Conservation (phyloP, 1,140 invertebrate species). For the Cryptotermes secundus region DNA sequence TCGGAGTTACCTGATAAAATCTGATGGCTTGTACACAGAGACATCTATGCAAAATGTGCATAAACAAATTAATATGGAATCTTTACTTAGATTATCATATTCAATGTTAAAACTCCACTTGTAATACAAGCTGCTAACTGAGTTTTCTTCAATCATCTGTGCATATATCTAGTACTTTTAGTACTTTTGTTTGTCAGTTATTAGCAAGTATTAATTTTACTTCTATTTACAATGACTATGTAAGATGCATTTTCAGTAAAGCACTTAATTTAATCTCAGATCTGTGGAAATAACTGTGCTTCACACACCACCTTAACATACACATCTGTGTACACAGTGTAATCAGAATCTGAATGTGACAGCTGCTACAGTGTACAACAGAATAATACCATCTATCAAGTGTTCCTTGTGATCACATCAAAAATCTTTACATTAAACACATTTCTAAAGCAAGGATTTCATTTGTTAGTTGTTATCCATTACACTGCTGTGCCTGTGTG, state of each 20-base stretch:
- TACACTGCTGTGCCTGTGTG: neutral
- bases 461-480: neutral
- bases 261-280: neutral
- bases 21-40: neutral
- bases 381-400: neutral
- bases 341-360: no score
- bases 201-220: neutral
- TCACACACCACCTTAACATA: neutral
- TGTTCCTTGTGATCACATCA: neutral
- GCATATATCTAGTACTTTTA: no score
- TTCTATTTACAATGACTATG: neutral
- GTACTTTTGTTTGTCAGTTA: neutral
- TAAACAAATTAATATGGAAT: no score
- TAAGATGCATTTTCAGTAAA: neutral
- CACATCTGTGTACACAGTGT: neutral
- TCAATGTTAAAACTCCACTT: no score
- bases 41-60: no score
- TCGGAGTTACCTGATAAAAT: neutral
- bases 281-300: neutral
- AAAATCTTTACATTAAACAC: neutral
- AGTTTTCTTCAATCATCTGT: no score
- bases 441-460: neutral
- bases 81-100: no score
- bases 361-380: no score
- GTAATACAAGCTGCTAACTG: no score